A percentile compares a stretch with the other conserved stretches of the same genome.
Evolutionary conservation across 2,797 vertebrate species (phyloP).

Genomic region (Amphiprion clarkii): DNA sequence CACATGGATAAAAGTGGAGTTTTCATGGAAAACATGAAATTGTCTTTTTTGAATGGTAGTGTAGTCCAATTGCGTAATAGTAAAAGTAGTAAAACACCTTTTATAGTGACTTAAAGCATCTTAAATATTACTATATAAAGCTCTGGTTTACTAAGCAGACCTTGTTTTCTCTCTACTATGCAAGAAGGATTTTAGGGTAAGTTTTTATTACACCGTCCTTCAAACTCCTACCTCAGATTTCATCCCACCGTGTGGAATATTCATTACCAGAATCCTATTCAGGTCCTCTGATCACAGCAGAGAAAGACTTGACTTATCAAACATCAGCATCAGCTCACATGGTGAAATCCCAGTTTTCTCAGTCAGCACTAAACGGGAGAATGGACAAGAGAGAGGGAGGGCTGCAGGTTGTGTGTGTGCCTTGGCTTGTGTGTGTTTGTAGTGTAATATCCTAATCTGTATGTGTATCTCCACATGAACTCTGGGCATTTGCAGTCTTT

Average conservation of each 20-base stretch:
- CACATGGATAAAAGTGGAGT: too few relatives aligned
- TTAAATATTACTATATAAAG: neutral
- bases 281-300: constrained; percentile 21
- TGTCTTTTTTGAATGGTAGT: too few relatives aligned
- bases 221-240: constrained; percentile 18
- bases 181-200: neutral
- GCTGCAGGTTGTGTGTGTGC: neutral
- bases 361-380: constrained; percentile 14
- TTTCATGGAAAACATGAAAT: too few relatives aligned
- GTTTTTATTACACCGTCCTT: neutral
- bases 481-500: neutral
- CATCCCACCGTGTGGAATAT: constrained; percentile 21
- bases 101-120: neutral
- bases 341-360: constrained; percentile 4
- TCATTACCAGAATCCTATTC: constrained; percentile 33
- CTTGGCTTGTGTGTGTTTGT: neutral
- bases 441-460: neutral
- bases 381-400: neutral
- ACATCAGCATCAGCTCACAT: constrained; percentile 25
- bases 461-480: neutral
- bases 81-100: neutral
- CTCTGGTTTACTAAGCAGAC: neutral
- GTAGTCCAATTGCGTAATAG: too few relatives aligned
- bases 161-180: neutral
- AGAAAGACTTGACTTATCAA: constrained; percentile 44